Evolutionary conservation across 2,888 invertebrate genomes (phyloP).

Genomic region (Eulithis prunata): DNA sequence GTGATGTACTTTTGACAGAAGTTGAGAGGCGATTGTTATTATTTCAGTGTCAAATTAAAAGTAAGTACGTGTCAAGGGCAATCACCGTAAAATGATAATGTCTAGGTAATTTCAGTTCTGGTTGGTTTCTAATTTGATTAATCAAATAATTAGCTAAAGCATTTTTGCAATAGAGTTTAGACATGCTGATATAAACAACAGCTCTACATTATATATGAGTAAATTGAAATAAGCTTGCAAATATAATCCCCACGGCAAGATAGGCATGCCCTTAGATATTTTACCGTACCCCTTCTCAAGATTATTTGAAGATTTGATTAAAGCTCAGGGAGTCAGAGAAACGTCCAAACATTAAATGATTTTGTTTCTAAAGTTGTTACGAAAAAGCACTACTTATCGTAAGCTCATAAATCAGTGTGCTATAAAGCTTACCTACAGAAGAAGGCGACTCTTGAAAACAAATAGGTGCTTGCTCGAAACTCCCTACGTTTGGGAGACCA

Average conservation of each 20-base stretch:
- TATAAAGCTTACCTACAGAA: not conserved
- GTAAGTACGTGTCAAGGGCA: not conserved
- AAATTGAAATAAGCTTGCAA: too few relatives aligned
- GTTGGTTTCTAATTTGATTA: conserved; percentile 1
- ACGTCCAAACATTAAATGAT: too few relatives aligned
- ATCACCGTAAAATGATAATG: not conserved
- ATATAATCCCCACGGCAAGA: too few relatives aligned
- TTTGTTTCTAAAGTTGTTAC: too few relatives aligned
- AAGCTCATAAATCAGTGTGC: too few relatives aligned
- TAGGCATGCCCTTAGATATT: too few relatives aligned
- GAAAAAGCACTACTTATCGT: too few relatives aligned
- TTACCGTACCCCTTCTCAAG: too few relatives aligned
- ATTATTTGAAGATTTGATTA: too few relatives aligned
- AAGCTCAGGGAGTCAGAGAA: too few relatives aligned
- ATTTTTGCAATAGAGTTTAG: not conserved
- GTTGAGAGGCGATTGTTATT: too few relatives aligned
- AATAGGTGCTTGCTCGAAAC: conserved; percentile 44
- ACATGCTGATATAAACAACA: not conserved
- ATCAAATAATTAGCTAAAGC: conserved; percentile 3
- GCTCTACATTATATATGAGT: not conserved
- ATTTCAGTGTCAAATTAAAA: not conserved
- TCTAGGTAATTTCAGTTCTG: not conserved
- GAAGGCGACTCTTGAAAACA: conserved; percentile 60
- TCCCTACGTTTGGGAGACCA: conserved; percentile 70
- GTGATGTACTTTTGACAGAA: too few relatives aligned